A percentile compares a stretch with the other conserved stretches of the same genome.
These are phyloP conservation scores for Coenobita brevimanus DNA, from an alignment of 1,140 invertebrate species.

Conservation along the genomic window DNA sequence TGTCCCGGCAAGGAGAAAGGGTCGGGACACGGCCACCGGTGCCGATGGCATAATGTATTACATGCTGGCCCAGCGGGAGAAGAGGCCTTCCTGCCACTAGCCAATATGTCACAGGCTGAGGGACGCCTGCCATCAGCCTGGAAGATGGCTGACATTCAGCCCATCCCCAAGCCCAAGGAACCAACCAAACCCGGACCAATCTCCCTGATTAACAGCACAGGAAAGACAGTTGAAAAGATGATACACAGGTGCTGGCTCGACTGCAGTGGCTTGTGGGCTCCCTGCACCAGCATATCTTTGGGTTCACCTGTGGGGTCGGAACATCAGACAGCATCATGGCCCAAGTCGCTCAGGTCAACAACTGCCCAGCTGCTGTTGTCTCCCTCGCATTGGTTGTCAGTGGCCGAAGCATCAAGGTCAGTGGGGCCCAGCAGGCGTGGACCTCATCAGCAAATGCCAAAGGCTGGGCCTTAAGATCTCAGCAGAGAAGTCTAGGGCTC, in stretches of 20 bases:
- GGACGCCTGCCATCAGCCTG: neutral
- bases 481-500: neutral
- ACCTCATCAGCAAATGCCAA: slow-evolving; percentile 8
- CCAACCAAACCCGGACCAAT: neutral
- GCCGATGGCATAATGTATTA: neutral
- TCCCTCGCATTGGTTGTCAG: neutral
- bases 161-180: slow-evolving; percentile 1
- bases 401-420: neutral
- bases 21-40: slow-evolving; percentile 1
- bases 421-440: neutral
- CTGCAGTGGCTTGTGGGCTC: neutral
- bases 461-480: slow-evolving; percentile 2
- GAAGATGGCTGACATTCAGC: neutral
- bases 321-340: neutral
- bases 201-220: slow-evolving; percentile 4
- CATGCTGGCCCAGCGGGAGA: neutral
- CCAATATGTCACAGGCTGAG: neutral
- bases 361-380: neutral
- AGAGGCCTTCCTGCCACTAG: neutral
- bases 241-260: neutral
- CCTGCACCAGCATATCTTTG: no score
- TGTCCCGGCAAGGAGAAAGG: no score
- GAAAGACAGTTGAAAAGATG: neutral
- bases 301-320: no score
- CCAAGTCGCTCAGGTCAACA: neutral